Conservation (phyloP, 1,140 invertebrate species). For the Carposina sasakii region DNA sequence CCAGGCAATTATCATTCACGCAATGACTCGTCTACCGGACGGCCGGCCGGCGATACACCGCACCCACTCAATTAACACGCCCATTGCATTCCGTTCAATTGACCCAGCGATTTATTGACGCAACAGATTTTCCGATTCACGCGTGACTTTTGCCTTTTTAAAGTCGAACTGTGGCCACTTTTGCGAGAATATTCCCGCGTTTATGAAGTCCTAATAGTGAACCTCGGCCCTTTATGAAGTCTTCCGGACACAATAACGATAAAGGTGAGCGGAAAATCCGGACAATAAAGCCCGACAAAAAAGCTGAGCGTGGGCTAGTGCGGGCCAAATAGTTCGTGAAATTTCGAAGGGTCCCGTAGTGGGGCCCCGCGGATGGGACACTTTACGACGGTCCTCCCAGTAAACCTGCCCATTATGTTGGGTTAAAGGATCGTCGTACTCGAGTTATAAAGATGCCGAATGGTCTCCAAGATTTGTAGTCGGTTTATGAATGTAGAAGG, state of each 20-base stretch:
- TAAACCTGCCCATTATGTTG: slow-evolving; percentile 69
- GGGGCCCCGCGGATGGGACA: slow-evolving; percentile 38
- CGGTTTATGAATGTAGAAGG: slow-evolving; percentile 69
- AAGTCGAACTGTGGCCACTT: slow-evolving; percentile 1
- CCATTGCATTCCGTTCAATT: slow-evolving; percentile 57
- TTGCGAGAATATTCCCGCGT: slow-evolving; percentile 59
- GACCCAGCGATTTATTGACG: slow-evolving; percentile 58
- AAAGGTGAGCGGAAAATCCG: slow-evolving; percentile 71
- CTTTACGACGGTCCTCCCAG: slow-evolving; percentile 66
- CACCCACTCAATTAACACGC: slow-evolving; percentile 64
- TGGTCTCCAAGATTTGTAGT: slow-evolving; percentile 62
- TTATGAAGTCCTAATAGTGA: slow-evolving; percentile 70
- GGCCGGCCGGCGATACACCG: slow-evolving; percentile 35
- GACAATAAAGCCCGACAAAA: slow-evolving; percentile 69
- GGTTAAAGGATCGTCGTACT: slow-evolving; percentile 66
- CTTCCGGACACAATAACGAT: slow-evolving; percentile 68
- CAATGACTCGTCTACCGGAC: slow-evolving; percentile 37
- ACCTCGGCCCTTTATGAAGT: slow-evolving; percentile 62
- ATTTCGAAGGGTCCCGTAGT: slow-evolving; percentile 58
- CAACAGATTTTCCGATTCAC: slow-evolving; percentile 6
- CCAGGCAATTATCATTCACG: slow-evolving; percentile 63
- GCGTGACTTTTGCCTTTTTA: neutral
- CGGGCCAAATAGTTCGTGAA: slow-evolving; percentile 69
- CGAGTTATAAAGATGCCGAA: slow-evolving; percentile 68
- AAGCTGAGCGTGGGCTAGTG: slow-evolving; percentile 64